Evolutionary conservation across 2,888 invertebrate genomes (phyloP).

Genomic region (Thereva nobilitata): DNA sequence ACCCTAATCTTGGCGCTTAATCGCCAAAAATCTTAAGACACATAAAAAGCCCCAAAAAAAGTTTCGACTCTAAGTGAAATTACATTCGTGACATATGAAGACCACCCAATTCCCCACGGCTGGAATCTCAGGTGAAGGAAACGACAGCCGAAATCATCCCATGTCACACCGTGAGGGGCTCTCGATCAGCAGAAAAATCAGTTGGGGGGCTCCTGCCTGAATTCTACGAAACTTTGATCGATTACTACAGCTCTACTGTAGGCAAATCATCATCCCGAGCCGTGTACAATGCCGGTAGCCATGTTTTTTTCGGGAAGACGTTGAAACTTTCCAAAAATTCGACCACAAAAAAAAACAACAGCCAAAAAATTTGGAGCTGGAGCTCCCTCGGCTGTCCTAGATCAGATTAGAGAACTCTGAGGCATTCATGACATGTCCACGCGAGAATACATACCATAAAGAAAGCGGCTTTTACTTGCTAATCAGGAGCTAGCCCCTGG

Average conservation of each 20-base stretch:
- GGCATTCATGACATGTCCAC: background rate
- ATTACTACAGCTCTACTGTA: background rate
- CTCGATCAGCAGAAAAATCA: background rate
- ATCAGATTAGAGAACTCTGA: background rate
- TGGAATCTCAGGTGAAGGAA: conserved; percentile 1
- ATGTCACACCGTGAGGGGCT: conserved; percentile 2
- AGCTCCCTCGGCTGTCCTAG: no score
- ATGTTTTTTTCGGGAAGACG: background rate
- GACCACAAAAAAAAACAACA: background rate
- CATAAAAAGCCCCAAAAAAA: no score
- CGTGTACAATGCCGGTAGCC: background rate
- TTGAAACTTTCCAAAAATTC: conserved; percentile 4
- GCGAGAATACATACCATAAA: no score
- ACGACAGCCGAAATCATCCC: background rate
- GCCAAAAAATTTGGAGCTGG: background rate
- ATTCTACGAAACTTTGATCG: conserved; percentile 8
- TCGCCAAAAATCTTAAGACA: no score
- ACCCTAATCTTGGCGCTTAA: no score
- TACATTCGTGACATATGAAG: conserved; percentile 22
- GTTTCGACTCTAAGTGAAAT: conserved; percentile 8
- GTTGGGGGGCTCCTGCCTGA: conserved; percentile 5
- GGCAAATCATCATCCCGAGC: background rate
- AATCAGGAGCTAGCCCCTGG: background rate
- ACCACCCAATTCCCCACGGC: conserved; percentile 13
- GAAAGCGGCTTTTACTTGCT: background rate